phyloP scores from a whole-genome alignment of 2,797 vertebrate species.

The Mus spretus region DNA sequence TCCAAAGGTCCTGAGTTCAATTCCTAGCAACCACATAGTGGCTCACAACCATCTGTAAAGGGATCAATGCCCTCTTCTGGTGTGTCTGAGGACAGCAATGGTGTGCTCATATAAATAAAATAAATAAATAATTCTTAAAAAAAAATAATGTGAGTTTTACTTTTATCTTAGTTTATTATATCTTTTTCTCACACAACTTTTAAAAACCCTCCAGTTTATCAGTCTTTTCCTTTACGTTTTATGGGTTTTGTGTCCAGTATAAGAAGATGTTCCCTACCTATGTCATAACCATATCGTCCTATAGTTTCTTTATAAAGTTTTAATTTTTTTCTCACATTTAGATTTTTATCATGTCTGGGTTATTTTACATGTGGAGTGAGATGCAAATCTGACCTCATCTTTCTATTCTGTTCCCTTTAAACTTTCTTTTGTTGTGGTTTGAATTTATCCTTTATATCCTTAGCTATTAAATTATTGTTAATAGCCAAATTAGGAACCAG shows the following conservation, averaged over 20 bases:
- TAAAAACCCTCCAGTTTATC: not conserved
- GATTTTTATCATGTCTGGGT: not conserved
- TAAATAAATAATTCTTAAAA: too few relatives aligned
- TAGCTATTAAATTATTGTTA: not conserved
- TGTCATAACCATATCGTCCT: not conserved
- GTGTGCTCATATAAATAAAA: too few relatives aligned
- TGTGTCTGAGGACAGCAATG: too few relatives aligned
- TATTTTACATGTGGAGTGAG: not conserved
- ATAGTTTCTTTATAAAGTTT: conserved; percentile 27
- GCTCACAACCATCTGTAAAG: too few relatives aligned
- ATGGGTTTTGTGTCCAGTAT: not conserved
- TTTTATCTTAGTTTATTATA: not conserved
- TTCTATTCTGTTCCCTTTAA: not conserved
- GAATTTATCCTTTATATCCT: not conserved
- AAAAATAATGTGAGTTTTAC: too few relatives aligned
- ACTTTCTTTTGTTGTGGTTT: conserved; percentile 15
- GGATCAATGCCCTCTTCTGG: too few relatives aligned
- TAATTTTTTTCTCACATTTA: not conserved
- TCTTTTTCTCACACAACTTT: not conserved
- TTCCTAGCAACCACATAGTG: too few relatives aligned
- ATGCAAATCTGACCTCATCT: not conserved
- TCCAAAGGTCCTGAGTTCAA: too few relatives aligned
- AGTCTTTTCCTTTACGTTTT: conserved; percentile 16
- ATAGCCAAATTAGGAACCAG: not conserved
- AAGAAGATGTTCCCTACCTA: not conserved